Conservation (phyloP, 2,113 vertebrate genomes). For the Syngnathoides biaculeatus region DNA sequence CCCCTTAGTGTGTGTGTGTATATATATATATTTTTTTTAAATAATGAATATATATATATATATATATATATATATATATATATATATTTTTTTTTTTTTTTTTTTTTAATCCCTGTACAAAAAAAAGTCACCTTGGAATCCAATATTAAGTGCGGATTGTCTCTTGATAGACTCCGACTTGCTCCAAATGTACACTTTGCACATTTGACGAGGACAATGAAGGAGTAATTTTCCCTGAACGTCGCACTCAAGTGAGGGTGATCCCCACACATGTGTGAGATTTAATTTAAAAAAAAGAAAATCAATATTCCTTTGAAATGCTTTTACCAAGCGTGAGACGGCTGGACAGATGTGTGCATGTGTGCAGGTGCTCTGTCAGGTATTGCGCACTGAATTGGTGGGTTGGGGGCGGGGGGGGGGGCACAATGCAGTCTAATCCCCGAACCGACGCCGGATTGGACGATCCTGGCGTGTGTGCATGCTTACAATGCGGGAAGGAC, state of each 20-base stretch:
- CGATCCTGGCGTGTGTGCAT: constrained; percentile 46
- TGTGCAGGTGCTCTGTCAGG: constrained; percentile 2
- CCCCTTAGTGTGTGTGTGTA: too few relatives aligned
- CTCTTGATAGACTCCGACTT: not conserved
- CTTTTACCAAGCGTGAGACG: constrained; percentile 12
- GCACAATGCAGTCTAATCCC: constrained; percentile 35
- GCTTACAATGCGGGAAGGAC: constrained; percentile 67
- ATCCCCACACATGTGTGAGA: not conserved
- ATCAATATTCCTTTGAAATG: not conserved
- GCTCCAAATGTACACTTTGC: not conserved
- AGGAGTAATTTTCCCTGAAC: not conserved
- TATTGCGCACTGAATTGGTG: not conserved
- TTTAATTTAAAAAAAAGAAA: not conserved
- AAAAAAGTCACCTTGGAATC: not conserved
- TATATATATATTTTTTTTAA: too few relatives aligned
- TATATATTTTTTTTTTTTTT: not conserved
- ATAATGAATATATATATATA: too few relatives aligned
- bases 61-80: too few relatives aligned
- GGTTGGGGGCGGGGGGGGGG: not conserved
- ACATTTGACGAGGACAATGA: not conserved
- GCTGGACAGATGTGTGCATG: constrained; percentile 31
- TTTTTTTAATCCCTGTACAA: not conserved
- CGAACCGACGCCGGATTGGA: constrained; percentile 64
- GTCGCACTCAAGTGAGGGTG: not conserved
- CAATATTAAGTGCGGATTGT: not conserved